phyloP scores from a whole-genome alignment of 2,888 invertebrate genomes.

The Eurytoma adleriae region DNA sequence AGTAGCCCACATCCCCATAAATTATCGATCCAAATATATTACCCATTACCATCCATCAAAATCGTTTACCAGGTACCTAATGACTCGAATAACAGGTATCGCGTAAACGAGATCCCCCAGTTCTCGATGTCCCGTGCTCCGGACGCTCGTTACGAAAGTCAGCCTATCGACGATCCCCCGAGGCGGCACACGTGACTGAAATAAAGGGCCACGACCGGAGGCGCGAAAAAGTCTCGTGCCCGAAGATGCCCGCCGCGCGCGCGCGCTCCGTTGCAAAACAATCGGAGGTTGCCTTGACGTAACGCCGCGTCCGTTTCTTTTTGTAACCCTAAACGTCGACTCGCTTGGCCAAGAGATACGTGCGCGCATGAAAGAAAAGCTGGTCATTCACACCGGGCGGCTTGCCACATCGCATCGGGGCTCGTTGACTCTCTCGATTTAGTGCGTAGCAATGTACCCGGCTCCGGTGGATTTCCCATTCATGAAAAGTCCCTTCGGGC shows the following conservation, averaged over 20 bases:
- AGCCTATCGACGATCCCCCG: no score
- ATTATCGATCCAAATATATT: no score
- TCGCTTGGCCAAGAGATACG: not conserved
- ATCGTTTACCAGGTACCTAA: no score
- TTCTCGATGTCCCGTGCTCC: no score
- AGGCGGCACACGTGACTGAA: not conserved
- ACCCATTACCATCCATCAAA: no score
- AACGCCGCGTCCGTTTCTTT: not conserved
- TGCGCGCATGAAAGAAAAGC: conserved; percentile 43
- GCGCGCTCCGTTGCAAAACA: not conserved
- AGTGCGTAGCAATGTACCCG: not conserved
- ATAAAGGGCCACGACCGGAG: not conserved
- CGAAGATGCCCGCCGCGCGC: not conserved
- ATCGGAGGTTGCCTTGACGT: not conserved
- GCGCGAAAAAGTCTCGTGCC: not conserved
- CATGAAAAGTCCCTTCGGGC: no score
- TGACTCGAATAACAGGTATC: no score
- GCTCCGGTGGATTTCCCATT: no score
- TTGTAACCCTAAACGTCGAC: conserved; percentile 3
- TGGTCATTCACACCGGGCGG: conserved; percentile 41
- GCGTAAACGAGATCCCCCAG: no score
- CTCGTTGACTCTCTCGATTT: not conserved
- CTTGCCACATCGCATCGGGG: not conserved
- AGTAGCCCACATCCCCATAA: no score
- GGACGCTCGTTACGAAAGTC: no score